Percentiles rank a stretch among this genome's conserved stretches.
Evolutionary conservation across 1,140 invertebrate genomes (phyloP).

Genomic region (Triops longicaudatus): DNA sequence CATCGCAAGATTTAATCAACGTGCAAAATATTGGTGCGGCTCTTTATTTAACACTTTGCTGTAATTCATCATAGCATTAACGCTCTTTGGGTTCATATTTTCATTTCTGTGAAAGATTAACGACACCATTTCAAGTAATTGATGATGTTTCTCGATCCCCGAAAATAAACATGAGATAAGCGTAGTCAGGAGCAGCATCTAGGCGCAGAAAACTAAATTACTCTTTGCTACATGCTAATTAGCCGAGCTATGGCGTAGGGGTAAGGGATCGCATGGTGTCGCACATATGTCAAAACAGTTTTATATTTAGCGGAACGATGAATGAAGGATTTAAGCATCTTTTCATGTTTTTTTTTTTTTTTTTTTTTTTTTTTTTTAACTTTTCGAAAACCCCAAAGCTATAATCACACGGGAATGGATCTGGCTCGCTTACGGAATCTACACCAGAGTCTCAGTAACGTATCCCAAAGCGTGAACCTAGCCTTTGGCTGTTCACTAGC

Average conservation of each 20-base stretch:
- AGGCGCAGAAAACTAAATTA: not conserved
- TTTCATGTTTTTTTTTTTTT: not conserved
- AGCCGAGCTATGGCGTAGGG: not conserved
- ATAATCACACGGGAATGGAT: not conserved
- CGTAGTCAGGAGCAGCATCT: not conserved
- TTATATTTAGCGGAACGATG: not conserved
- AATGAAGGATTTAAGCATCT: not conserved
- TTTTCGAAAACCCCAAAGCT: not conserved
- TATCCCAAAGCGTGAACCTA: not conserved
- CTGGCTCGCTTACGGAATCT: not conserved
- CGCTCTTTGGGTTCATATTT: too few species aligned
- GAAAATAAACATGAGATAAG: too few species aligned
- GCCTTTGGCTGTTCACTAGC: not conserved
- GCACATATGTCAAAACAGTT: not conserved
- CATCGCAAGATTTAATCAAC: too few species aligned
- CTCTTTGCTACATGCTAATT: not conserved
- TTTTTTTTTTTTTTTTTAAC: not conserved
- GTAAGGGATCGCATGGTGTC: not conserved
- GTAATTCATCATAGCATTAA: too few species aligned
- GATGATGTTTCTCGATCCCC: too few species aligned
- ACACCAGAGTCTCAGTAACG: not conserved
- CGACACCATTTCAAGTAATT: too few species aligned
- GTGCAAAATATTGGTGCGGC: too few species aligned
- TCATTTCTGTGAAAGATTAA: too few species aligned
- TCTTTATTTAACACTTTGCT: too few species aligned